These are phyloP conservation scores for Hypercompe scribonia DNA, from an alignment of 2,888 invertebrate genomes.

Conservation along the genomic window DNA sequence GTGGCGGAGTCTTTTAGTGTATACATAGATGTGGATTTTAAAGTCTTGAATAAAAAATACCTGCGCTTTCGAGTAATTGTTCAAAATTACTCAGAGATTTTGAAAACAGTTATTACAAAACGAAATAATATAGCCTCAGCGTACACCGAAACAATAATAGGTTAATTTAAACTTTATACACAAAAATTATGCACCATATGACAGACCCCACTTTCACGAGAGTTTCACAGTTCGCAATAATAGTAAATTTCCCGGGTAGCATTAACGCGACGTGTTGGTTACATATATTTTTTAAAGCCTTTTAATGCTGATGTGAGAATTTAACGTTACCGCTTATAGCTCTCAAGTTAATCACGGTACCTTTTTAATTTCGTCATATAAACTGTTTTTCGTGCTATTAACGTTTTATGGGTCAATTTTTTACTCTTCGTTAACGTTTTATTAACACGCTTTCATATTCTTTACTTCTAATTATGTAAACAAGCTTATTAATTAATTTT, in stretches of 20 bases:
- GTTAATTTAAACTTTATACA: conserved; percentile 29
- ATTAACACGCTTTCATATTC: background rate
- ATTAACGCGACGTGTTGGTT: conserved; percentile 14
- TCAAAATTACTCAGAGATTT: background rate
- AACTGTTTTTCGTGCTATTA: conserved; percentile 32
- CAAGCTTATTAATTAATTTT: background rate
- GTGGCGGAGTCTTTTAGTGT: too few relatives aligned
- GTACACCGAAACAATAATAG: background rate
- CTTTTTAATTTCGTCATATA: conserved; percentile 34
- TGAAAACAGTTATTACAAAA: background rate
- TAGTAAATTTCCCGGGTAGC: conserved; percentile 19
- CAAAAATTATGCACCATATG: conserved; percentile 5
- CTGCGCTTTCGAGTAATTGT: background rate
- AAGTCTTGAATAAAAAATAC: too few relatives aligned
- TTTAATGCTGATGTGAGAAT: conserved; percentile 29
- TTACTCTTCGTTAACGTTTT: conserved; percentile 4
- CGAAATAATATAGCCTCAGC: background rate
- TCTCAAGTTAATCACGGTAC: conserved; percentile 42
- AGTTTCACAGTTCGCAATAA: conserved; percentile 19
- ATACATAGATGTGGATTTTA: too few relatives aligned
- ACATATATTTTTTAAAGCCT: conserved; percentile 43
- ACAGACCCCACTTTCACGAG: background rate
- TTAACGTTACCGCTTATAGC: conserved; percentile 29
- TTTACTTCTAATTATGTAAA: background rate
- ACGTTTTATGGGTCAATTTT: conserved; percentile 50